Conservation (phyloP, 1,140 invertebrate species). For the Drusus annulatus region DNA sequence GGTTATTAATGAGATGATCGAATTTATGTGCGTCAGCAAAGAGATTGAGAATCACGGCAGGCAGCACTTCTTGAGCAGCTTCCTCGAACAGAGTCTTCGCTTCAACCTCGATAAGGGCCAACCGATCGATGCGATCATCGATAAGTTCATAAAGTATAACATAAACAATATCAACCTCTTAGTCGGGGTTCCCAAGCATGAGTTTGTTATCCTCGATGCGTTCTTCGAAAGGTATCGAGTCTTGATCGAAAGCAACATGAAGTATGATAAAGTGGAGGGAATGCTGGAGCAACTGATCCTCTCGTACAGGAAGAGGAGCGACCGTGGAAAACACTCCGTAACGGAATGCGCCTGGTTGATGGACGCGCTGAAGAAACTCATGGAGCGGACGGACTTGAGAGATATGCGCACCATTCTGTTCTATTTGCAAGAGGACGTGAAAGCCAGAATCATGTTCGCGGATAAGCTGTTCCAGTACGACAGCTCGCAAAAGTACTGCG, state of each 20-base stretch:
- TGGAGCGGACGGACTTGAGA: background rate
- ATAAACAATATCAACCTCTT: constrained; percentile 41
- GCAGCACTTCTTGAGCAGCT: constrained; percentile 29
- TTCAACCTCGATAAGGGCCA: constrained; percentile 34
- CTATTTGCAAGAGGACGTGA: constrained; percentile 12
- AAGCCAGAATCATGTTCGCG: constrained; percentile 44
- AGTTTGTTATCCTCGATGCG: constrained; percentile 28
- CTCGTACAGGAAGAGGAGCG: constrained; percentile 40
- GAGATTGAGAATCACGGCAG: constrained; percentile 45
- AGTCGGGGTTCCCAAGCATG: constrained; percentile 28
- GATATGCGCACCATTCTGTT: constrained; percentile 5
- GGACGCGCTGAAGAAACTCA: constrained; percentile 27
- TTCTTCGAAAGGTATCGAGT: constrained; percentile 46
- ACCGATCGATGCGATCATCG: constrained; percentile 41
- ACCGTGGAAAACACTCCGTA: constrained; percentile 2
- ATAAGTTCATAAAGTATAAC: constrained; percentile 45
- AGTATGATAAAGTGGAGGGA: background rate
- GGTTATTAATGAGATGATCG: constrained; percentile 50
- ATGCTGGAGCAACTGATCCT: constrained; percentile 25
- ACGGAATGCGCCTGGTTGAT: constrained; percentile 47
- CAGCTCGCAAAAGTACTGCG: background rate
- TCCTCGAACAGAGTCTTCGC: constrained; percentile 39
- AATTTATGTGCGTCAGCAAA: constrained; percentile 47
- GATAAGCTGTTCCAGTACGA: constrained; percentile 37
- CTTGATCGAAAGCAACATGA: constrained; percentile 25